phyloP scores from a whole-genome alignment of 2,888 invertebrate genomes.

The Perdita meconis region DNA sequence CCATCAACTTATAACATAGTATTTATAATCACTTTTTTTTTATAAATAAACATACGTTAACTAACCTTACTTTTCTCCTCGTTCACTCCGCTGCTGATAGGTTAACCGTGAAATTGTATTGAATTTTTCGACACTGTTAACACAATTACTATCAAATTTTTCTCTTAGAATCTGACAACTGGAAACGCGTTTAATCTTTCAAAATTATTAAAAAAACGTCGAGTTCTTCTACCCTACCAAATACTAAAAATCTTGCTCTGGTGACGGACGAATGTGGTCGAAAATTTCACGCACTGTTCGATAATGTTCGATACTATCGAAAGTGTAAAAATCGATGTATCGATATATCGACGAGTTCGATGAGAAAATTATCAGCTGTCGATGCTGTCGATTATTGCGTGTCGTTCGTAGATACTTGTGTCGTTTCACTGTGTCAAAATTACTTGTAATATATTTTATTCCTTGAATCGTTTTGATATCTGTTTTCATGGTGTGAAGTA shows the following conservation, averaged over 20 bases:
- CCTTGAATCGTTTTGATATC: background rate
- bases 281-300: too few species aligned
- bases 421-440: background rate
- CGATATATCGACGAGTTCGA: constrained; percentile 23
- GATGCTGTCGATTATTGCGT: background rate
- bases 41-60: background rate
- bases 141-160: background rate
- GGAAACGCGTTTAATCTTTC: background rate
- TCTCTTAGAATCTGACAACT: background rate
- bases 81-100: background rate
- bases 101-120: constrained; percentile 9
- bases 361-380: constrained; percentile 9
- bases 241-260: too few species aligned
- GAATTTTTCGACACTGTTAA: background rate
- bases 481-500: background rate
- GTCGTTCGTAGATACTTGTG: background rate
- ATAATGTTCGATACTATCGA: constrained; percentile 15
- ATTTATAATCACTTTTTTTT: background rate
- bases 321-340: constrained; percentile 30
- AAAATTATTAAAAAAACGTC: background rate
- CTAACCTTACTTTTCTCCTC: constrained; percentile 31
- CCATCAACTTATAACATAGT: too few species aligned
- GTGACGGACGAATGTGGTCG: background rate
- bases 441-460: background rate
- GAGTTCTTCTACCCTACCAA: too few species aligned